These are phyloP conservation scores for Lottia scabra DNA, from an alignment of 2,888 invertebrate species.

Conservation along the genomic window DNA sequence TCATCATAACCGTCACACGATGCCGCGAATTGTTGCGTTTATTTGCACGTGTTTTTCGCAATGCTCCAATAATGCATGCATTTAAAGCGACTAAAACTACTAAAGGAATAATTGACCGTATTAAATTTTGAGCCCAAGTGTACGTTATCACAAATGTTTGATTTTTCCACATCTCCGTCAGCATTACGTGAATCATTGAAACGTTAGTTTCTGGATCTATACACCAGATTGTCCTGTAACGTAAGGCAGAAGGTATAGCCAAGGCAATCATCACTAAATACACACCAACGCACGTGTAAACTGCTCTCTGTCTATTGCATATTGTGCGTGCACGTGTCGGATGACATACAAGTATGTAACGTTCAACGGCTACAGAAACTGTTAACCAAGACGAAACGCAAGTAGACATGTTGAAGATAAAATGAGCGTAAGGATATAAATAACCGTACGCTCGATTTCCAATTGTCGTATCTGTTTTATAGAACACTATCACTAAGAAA, in stretches of 20 bases:
- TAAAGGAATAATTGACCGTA: slow-evolving; percentile 47
- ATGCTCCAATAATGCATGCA: slow-evolving; percentile 38
- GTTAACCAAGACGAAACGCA: slow-evolving; percentile 63
- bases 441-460: slow-evolving; percentile 47
- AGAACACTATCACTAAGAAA: slow-evolving; percentile 53
- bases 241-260: slow-evolving; percentile 42
- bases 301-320: slow-evolving; percentile 52
- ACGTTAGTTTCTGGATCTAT: slow-evolving; percentile 21
- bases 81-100: slow-evolving; percentile 41
- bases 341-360: slow-evolving; percentile 62
- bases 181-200: slow-evolving; percentile 23
- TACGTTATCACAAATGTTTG: slow-evolving; percentile 37
- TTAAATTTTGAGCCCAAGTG: slow-evolving; percentile 40
- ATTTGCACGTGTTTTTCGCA: slow-evolving; percentile 29
- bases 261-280: slow-evolving; percentile 39
- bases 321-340: slow-evolving; percentile 51
- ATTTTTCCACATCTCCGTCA: slow-evolving; percentile 36
- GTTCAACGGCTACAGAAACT: slow-evolving; percentile 61
- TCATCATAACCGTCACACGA: slow-evolving; percentile 60
- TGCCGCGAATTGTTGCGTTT: not conserved
- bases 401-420: slow-evolving; percentile 57
- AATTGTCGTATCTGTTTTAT: slow-evolving; percentile 38
- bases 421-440: slow-evolving; percentile 63
- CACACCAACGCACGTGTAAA: slow-evolving; percentile 30
- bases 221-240: slow-evolving; percentile 34